phyloP scores from a whole-genome alignment of 2,113 vertebrate species.

The Aspidoscelis tigris region DNA sequence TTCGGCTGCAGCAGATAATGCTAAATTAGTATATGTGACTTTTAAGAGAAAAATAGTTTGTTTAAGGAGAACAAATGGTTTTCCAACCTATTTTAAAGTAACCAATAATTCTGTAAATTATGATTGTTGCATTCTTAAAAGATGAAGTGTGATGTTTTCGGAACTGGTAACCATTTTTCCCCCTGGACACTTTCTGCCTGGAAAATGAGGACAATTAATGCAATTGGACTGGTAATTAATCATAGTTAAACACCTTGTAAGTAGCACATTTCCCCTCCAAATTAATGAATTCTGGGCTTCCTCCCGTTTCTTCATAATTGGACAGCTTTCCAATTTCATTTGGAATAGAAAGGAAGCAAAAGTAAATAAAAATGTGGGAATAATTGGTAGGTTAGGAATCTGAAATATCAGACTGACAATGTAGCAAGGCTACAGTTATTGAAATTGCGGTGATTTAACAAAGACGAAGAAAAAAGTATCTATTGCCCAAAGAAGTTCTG shows the following conservation, averaged over 20 bases:
- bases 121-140: slow-evolving; percentile 57
- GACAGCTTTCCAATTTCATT: slow-evolving; percentile 31
- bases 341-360: not conserved
- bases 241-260: slow-evolving; percentile 60
- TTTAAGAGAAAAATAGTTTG: slow-evolving; percentile 53
- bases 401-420: not conserved
- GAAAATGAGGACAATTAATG: slow-evolving; percentile 67
- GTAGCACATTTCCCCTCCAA: slow-evolving; percentile 54
- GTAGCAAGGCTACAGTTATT: not conserved
- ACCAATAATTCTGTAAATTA: slow-evolving; percentile 50
- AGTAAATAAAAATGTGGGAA: not conserved
- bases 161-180: slow-evolving; percentile 61
- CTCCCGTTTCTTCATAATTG: slow-evolving; percentile 53
- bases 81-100: slow-evolving; percentile 49
- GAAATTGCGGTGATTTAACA: not conserved
- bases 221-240: slow-evolving; percentile 53
- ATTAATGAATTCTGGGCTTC: slow-evolving; percentile 33
- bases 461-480: not conserved
- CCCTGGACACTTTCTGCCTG: slow-evolving; percentile 58
- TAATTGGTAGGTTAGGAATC: not conserved
- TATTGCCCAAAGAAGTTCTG: not conserved
- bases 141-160: slow-evolving; percentile 55
- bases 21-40: not conserved
- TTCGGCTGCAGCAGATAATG: slow-evolving; percentile 39
- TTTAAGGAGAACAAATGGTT: slow-evolving; percentile 45